Evolutionary conservation across 2,113 vertebrate species (phyloP).

Genomic region (Menura novaehollandiae): DNA sequence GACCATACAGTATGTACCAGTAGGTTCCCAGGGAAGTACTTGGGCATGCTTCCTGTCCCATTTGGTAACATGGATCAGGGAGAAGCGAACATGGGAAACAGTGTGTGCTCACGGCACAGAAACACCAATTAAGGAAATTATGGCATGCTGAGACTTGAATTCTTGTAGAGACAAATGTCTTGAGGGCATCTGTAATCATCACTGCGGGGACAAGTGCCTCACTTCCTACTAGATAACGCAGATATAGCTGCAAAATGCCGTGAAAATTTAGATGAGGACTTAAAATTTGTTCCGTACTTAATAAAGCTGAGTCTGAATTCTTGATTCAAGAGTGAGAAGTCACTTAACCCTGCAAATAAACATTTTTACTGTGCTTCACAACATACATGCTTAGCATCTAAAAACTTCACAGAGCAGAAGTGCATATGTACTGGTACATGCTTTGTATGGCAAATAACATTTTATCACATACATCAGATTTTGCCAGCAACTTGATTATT

Average conservation of each 20-base stretch:
- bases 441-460: slow-evolving; percentile 55
- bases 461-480: slow-evolving; percentile 61
- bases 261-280: neutral
- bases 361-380: neutral
- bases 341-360: neutral
- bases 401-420: neutral
- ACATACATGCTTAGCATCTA: neutral
- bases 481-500: neutral
- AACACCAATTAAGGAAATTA: neutral
- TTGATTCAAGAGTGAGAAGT: neutral
- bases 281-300: neutral
- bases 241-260: neutral
- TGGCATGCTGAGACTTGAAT: neutral
- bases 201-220: neutral
- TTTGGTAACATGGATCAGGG: neutral
- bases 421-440: slow-evolving; percentile 31
- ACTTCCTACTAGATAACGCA: neutral
- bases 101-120: neutral
- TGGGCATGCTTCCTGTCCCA: neutral
- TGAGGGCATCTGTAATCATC: neutral
- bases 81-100: neutral
- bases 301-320: neutral
- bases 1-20: slow-evolving; percentile 41
- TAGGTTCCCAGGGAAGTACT: neutral
- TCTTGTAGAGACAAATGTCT: neutral